Evolutionary conservation across 2,888 invertebrate species (phyloP), one percentile per base, ranked within the genome.

Genomic region (Acronicta psi): DNA sequence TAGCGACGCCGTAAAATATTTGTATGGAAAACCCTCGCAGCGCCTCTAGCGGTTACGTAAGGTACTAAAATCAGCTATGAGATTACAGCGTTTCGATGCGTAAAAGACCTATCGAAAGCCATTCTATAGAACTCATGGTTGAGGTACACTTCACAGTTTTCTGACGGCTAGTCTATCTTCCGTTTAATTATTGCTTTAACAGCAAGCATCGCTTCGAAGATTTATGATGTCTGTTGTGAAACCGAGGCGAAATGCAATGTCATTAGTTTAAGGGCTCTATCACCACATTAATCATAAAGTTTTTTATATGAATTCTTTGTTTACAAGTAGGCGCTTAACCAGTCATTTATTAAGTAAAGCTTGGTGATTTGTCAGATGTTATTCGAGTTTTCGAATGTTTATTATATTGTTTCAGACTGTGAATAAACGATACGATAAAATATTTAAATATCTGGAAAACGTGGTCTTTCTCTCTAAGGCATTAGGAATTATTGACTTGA

Each of bases 261-360:
- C 86, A 91, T 91, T 90, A 89, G 76, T 89, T 69, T 78, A 84
- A 85, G 83, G 84, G 85, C 81, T 80, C 77, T 74, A 77, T 70
- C 65, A 71, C 49, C 58, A 59, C 83, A 89, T 91, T 87, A 87
- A 89, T 92, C 89, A 89, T 81, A 66, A 59, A 60, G 82, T 81
- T 82, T 84, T 81, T 77, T 75, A 72, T 69, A 72, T 56, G 76
- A 77, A 80, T 80, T 82, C 80, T 80, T 79, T 84, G 83, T 84
- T 86, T 80, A 80, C 80, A 80, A 76, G 79, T 80, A 80, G 73
- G 61, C 44, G 54, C 73, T 70, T 77, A 75, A 77, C 80, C 72
- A 79, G 69, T 79, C 68, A 84, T 84, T 83, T 84, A 77, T 83
- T 75, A 76, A 65, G 68, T 68, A 69, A 75, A 70, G 73, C 64